A percentile compares a stretch with the other conserved stretches of the same genome.
Evolutionary conservation across 2,888 invertebrate genomes (phyloP).

Genomic region (Strigamia crassipes): DNA sequence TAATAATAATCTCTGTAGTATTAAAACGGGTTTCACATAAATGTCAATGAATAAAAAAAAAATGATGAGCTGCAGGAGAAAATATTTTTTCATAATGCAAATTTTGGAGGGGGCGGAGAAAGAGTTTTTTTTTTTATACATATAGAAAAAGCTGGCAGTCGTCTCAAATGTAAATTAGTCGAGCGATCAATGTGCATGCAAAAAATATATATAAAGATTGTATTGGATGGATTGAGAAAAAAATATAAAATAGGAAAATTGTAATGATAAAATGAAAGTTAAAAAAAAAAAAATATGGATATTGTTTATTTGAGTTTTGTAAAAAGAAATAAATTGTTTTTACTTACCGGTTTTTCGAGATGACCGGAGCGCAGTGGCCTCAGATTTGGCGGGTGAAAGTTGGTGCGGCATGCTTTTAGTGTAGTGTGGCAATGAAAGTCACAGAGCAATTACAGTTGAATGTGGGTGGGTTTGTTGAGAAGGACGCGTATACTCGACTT

Average conservation of each 20-base stretch:
- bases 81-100: constrained; percentile 25
- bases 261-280: neutral
- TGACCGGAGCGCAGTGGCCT: neutral
- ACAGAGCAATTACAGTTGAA: neutral
- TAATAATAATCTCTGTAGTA: neutral
- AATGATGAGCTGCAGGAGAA: neutral
- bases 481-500: neutral
- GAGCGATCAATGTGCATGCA: neutral
- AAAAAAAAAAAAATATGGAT: neutral
- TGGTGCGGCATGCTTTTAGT: neutral
- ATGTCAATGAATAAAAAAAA: constrained; percentile 24
- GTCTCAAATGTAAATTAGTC: neutral
- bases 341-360: neutral
- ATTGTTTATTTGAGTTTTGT: neutral
- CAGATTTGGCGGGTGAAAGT: neutral
- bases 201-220: neutral
- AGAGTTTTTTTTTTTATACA: neutral
- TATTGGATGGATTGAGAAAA: too few species aligned
- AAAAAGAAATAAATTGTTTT: neutral
- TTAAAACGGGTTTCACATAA: constrained; percentile 5
- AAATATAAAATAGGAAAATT: too few species aligned
- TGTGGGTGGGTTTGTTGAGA: neutral
- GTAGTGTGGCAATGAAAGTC: neutral
- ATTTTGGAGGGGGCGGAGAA: neutral
- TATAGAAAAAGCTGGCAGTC: neutral